Base-by-base conservation (phyloP, 2,113 vertebrate genomes). In the Gallinago undulata region DNA sequence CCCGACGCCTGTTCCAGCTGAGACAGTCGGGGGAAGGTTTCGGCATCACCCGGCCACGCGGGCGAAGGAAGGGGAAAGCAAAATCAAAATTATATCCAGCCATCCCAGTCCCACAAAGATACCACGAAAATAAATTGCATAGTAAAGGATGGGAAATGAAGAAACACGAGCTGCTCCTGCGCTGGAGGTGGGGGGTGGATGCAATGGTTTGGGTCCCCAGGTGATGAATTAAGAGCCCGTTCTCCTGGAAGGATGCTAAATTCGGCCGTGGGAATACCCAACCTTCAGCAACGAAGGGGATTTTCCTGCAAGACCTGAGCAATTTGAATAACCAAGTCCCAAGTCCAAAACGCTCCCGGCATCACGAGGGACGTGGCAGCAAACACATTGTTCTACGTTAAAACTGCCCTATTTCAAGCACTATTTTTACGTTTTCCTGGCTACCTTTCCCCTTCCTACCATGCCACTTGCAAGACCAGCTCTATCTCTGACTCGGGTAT, bases 151-250 rank as follows among this genome's bases (percentile, higher is more conserved):
- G 74, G 45, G 76, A 73, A 83, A 92, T 33, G 0, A 48, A 45
- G 43, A 55, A 69, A 57, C n/a, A 21, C 0, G 4, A 88, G 47
- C 55, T 66, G 56, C 22, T 82, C 22, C 66, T 7, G 56, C 9
- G n/a, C 8, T 18, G 78, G 81, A 39, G 19, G 51, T 17, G 0
- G 5, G 9, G 18, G 55, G 33, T 16, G 0, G 1, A 22, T 5
- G 53, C 70, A 57, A 21, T 0, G 0, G 9, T 64, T 48, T 56
- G 66, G 84, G 81, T 33, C 4, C n/a, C 80, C 76, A 37, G 59
- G 41, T 11, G 68, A 30, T 24, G 30, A 41, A 50, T 37, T 13
- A 8, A 76, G 59, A 89, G 30, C 43, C 13, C 2, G 1, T n/a
- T 80, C 37, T 62, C 73, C 18, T 41, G n/a, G 16, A 22, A 62